These are phyloP conservation scores for Hylyphantes graminicola DNA, from an alignment of 1,140 invertebrate species.

Conservation along the genomic window DNA sequence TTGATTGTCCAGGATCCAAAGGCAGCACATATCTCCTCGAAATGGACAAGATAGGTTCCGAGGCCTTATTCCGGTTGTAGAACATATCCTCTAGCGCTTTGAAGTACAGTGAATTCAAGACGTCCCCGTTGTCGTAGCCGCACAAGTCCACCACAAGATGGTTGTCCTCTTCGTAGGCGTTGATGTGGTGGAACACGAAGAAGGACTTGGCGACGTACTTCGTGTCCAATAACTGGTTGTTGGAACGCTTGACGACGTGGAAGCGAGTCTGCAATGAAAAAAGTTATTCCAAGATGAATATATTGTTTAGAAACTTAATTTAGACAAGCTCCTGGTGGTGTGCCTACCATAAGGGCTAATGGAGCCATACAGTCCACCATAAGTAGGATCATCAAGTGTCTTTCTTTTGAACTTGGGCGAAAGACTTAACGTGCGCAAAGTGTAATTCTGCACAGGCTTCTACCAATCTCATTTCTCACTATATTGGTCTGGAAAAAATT, in stretches of 20 bases:
- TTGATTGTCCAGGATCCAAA: not conserved
- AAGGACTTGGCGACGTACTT: constrained; percentile 66
- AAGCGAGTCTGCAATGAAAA: constrained; percentile 67
- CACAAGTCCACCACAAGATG: constrained; percentile 69
- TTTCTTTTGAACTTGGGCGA: too few species aligned
- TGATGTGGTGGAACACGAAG: constrained; percentile 73
- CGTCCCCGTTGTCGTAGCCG: constrained; percentile 66
- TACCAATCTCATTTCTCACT: too few species aligned
- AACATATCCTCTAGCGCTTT: constrained; percentile 37
- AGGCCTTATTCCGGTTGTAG: not conserved
- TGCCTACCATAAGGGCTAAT: too few species aligned
- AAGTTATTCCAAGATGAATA: not conserved
- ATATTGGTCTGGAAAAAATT: too few species aligned
- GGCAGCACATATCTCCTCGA: constrained; percentile 19
- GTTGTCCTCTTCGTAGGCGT: constrained; percentile 72
- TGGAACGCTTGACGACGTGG: constrained; percentile 68
- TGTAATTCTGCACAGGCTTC: too few species aligned
- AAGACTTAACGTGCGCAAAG: too few species aligned
- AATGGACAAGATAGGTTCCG: not conserved
- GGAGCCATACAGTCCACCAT: too few species aligned
- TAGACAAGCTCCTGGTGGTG: too few species aligned
- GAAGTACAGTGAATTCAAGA: constrained; percentile 68
- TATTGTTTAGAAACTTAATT: too few species aligned
- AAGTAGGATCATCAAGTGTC: too few species aligned
- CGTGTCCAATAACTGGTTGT: constrained; percentile 66